phyloP scores from a whole-genome alignment of 2,113 vertebrate genomes.

The Cyphomyrus discorhynchus region DNA sequence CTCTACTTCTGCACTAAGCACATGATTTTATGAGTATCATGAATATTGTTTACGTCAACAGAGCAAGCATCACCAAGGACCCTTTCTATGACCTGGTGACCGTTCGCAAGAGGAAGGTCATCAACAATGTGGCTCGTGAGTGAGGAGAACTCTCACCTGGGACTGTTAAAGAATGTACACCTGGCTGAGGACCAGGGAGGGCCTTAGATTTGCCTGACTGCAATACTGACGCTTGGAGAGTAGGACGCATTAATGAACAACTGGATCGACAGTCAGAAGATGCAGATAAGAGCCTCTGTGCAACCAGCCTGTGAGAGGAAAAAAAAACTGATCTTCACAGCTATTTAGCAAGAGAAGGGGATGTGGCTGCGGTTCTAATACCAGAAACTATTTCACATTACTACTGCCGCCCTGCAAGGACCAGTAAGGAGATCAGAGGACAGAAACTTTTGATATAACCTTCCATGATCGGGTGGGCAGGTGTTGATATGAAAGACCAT shows the following conservation, averaged over 20 bases:
- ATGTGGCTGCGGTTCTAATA: not conserved
- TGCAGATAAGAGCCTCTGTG: not conserved
- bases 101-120: slow-evolving; percentile 84
- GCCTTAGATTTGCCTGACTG: not conserved
- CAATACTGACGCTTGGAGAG: not conserved
- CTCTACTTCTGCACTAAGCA: not conserved
- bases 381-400: not conserved
- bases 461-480: not conserved
- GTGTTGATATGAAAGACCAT: not conserved
- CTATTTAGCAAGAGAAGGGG: not conserved
- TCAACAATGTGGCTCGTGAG: slow-evolving; percentile 54
- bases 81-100: slow-evolving; percentile 90
- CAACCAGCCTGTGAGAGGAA: not conserved
- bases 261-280: not conserved
- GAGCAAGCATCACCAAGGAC: slow-evolving; percentile 86
- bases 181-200: not conserved
- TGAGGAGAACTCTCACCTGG: slow-evolving; percentile 17
- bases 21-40: not conserved
- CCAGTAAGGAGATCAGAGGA: not conserved
- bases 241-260: not conserved
- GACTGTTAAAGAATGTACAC: not conserved
- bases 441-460: not conserved
- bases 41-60: slow-evolving; percentile 36
- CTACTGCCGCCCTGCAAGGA: not conserved
- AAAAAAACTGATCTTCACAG: not conserved